Base-by-base conservation (phyloP, 2,888 invertebrate species). In the Peribatodes rhomboidaria region DNA sequence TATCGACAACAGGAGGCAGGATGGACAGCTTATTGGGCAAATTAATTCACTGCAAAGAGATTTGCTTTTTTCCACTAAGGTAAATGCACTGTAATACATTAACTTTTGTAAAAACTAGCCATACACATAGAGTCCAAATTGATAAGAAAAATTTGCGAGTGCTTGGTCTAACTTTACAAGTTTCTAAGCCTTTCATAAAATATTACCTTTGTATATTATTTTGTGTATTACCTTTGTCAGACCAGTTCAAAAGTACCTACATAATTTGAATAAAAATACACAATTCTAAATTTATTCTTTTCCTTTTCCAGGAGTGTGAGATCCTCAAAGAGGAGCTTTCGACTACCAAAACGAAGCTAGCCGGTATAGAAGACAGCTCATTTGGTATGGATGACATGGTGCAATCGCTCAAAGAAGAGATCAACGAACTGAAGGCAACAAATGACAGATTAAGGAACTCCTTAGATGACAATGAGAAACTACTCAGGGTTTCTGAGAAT, bases 311-410 rank as follows among this genome's bases (percentile, higher is more conserved):
- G 92, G 96, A 96, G 87, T 95, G 95, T 78, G 93, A 94, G 73
- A 93, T 95, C 74, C 89, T 96, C 13, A 95, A 94, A 83, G 95
- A 95, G 80, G 95, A 95, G 76, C 88, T 95, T 71, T 82, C 92
- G 65, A 87, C 92, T 68, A 95, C 95, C 65, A 94, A 94, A 70
- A 93, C 82, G 50, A 95, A 95, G 73, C 82, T 96, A 70, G 89
- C 94, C 20, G 95, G 95, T 61, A 95, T 96, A 58, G 95, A 96
- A 85, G 95, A 96, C 78, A 95, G 94, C 83, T 96, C 96, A 13
- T 95, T 95, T 80, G 95, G 95, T 27, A 95, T 95, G 72, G 96
- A 96, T 76, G 96, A 96, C 78, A 95, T 96, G 95, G 95, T 96
- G 2, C 94, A 93, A 47, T 94, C 95, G 0, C 84, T 97, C 39